A percentile compares a stretch with the other conserved stretches of the same genome.
Evolutionary conservation across 2,797 vertebrate species (phyloP).

Genomic region (Halcyon chelicuti): DNA sequence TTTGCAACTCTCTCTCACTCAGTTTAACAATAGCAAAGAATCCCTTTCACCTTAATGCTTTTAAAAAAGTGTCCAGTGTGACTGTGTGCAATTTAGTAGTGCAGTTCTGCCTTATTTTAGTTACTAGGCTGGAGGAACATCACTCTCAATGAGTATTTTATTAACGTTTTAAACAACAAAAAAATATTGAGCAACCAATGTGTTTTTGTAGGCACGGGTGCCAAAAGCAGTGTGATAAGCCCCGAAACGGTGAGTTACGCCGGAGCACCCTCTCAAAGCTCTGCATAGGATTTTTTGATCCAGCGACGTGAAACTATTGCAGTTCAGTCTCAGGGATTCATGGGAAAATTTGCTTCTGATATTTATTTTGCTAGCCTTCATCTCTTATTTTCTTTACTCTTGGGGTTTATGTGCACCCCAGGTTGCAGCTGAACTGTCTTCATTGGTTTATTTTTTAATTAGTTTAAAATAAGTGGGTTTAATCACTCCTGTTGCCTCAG

Average conservation of each 20-base stretch:
- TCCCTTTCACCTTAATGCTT: conserved; percentile 42
- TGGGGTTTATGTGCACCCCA: neutral
- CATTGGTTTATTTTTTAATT: neutral
- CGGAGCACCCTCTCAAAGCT: neutral
- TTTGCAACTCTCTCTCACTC: conserved; percentile 40
- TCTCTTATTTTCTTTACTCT: neutral
- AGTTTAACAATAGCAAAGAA: conserved; percentile 43
- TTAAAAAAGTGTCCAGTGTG: neutral
- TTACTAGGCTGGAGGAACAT: neutral
- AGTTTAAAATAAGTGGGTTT: neutral
- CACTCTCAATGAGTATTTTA: neutral
- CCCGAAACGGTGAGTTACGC: accelerated
- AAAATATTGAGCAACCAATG: neutral
- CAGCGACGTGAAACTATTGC: neutral
- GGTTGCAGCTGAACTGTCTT: neutral
- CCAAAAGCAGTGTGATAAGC: neutral
- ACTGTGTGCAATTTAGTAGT: neutral
- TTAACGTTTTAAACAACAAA: neutral
- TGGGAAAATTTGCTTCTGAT: neutral
- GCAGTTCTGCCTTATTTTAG: neutral
- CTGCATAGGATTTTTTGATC: neutral
- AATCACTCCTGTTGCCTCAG: neutral
- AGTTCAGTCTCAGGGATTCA: neutral
- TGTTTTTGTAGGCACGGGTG: neutral
- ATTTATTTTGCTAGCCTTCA: neutral